A percentile compares a stretch with the other conserved stretches of the same genome.
Evolutionary conservation across 2,888 invertebrate genomes (phyloP).

Genomic region (Lithophane ornitopus): DNA sequence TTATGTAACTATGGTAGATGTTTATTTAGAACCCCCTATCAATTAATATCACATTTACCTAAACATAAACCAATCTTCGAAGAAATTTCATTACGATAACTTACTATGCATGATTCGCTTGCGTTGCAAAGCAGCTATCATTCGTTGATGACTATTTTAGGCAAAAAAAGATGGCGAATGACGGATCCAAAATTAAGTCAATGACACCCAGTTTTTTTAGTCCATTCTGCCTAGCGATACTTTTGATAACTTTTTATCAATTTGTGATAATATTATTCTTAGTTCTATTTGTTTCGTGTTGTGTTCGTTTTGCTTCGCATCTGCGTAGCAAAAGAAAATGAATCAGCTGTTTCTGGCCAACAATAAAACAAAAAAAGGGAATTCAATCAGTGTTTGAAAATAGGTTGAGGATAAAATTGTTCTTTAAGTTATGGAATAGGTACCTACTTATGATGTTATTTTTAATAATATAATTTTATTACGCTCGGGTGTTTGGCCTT

Average conservation of each 20-base stretch:
- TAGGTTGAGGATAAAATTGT: neutral
- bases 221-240: conserved; percentile 23
- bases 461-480: neutral
- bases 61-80: neutral
- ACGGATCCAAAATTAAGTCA: conserved; percentile 39
- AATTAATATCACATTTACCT: neutral
- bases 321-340: neutral
- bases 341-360: conserved; percentile 13
- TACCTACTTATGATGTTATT: neutral
- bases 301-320: no score
- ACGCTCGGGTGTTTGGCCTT: neutral
- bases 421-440: neutral
- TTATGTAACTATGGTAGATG: no score
- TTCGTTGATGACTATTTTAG: neutral
- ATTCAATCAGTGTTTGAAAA: neutral
- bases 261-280: conserved; percentile 26
- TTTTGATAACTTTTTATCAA: conserved; percentile 45
- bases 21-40: neutral
- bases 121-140: neutral
- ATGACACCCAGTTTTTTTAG: conserved; percentile 47
- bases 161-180: conserved; percentile 21
- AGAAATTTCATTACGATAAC: neutral
- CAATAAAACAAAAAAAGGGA: neutral
- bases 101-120: neutral
- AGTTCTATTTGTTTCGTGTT: conserved; percentile 10